Percentiles rank a stretch among this genome's conserved stretches.
phyloP scores from a whole-genome alignment of 2,113 vertebrate species.

The Serilophus lunatus region DNA sequence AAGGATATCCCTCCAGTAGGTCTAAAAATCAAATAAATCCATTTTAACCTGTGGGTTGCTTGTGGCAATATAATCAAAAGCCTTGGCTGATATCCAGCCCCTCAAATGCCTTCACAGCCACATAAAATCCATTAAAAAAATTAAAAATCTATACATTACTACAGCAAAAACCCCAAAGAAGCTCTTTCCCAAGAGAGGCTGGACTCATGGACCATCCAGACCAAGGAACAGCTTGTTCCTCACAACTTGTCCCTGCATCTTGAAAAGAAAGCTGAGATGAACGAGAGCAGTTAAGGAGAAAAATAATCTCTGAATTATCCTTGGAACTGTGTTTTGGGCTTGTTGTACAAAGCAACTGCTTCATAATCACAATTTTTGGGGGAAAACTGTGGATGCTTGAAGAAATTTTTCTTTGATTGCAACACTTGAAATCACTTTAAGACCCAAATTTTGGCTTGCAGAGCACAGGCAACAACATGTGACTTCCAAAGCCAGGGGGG shows the following conservation, averaged over 20 bases:
- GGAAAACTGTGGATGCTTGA: neutral
- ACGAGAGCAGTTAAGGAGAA: neutral
- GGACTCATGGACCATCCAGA: neutral
- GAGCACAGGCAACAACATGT: neutral
- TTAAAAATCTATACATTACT: neutral
- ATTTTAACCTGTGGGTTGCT: neutral
- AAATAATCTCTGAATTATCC: neutral
- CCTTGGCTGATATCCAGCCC: neutral
- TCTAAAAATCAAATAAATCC: neutral
- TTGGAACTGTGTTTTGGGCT: neutral
- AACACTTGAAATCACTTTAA: neutral
- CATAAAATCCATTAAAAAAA: neutral
- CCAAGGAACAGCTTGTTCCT: neutral
- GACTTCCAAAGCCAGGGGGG: neutral
- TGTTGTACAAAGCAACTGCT: neutral
- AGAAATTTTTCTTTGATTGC: neutral
- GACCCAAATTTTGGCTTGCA: neutral
- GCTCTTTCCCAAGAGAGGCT: neutral
- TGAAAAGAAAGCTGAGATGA: neutral
- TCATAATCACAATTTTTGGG: neutral
- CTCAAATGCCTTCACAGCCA: neutral
- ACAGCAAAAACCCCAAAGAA: neutral
- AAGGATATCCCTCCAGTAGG: neutral
- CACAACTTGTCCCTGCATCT: neutral
- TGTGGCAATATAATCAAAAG: neutral